Conservation (phyloP, 2,888 invertebrate species). For the Druceiella hillmani region DNA sequence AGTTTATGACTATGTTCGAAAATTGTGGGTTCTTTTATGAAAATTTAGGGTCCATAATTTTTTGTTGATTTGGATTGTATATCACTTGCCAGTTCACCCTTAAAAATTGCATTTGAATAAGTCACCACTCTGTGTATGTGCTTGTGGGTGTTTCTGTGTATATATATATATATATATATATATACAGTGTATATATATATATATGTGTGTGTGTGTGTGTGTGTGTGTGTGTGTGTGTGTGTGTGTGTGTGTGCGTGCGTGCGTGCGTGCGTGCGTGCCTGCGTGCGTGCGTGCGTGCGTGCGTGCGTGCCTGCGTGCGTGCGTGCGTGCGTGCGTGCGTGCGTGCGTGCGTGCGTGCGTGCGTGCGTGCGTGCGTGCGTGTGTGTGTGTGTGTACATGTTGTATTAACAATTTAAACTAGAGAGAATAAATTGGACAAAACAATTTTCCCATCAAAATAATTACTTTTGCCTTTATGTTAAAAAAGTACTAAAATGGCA, state of each 20-base stretch:
- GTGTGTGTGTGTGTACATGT: background rate
- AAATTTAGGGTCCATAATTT: no score
- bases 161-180: conserved; percentile 1
- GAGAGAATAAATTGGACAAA: no score
- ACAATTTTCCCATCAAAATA: no score
- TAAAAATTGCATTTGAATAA: no score
- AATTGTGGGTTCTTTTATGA: no score
- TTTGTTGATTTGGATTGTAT: no score
- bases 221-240: background rate
- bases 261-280: background rate
- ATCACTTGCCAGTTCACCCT: no score
- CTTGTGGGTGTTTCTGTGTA: background rate
- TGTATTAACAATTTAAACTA: no score
- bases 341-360: background rate
- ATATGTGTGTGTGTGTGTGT: background rate
- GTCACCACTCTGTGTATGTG: no score
- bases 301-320: background rate
- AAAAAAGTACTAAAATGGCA: no score
- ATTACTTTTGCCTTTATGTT: no score
- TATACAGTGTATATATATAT: background rate
- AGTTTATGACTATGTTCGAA: no score
- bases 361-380: background rate
- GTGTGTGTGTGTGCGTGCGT: background rate
- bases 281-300: background rate
- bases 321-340: background rate